Evolutionary conservation across 2,888 invertebrate genomes (phyloP), one percentile per base, ranked within the genome.

Genomic region (Nomada hirtipes): DNA sequence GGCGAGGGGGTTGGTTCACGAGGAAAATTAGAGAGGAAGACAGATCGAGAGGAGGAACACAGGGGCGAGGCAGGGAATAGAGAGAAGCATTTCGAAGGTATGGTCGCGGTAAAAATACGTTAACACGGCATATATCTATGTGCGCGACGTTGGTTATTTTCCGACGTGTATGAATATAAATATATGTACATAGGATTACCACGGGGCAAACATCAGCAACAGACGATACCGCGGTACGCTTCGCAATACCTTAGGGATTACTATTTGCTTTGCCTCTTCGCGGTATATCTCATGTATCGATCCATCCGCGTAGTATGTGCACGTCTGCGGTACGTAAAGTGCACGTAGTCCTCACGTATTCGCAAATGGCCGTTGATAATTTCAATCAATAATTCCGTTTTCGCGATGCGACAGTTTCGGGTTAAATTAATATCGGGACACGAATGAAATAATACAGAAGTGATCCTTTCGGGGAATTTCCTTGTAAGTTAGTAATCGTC

Each of bases 121-220:
- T 52, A 71, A 50, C 50, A 23, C 23, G 10, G 15, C 2, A 18
- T 29, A 61, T 23, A 73, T 69, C 36, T 65, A 42, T 55, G 67
- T 26, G 63, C 36, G 57, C 18, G 72, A 50, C 36, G 63, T 60
- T 76, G 57, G 71, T 80, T 82, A 82, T 73, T 81, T 85, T 64
- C 71, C 65, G 55, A 61, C 68, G 63, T 63, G 70, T 65, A 69
- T 67, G 70, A 29, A 15, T 61, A 78, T 64, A 86, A 81, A 79
- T 85, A 80, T 71, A 84, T 67, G 76, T 79, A 79, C 82, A 73
- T 50, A 77, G 87, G 71, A 89, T 84, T 89, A 84, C 79, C 79
- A 67, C 63, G 42, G 78, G 73, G 84, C 82, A 89, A 88, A 88
- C 83, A 89, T 89, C 86, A 80, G 78, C 79, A 82, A 82, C 83